Evolutionary conservation across 2,888 invertebrate species (phyloP).

Genomic region (Cataglyphis albicans): DNA sequence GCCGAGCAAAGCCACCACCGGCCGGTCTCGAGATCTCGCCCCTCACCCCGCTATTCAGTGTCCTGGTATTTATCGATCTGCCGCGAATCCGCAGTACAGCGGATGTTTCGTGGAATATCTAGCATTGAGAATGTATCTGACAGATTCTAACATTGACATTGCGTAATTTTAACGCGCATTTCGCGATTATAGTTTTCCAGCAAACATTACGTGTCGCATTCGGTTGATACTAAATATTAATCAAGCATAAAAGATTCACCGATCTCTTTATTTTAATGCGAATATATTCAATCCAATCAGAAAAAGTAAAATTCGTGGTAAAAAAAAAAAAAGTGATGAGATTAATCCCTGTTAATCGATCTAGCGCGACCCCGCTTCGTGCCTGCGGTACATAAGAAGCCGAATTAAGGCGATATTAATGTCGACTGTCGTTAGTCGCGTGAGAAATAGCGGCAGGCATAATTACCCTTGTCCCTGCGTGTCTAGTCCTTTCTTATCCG

Average conservation of each 20-base stretch:
- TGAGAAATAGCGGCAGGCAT: conserved; percentile 48
- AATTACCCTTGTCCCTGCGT: conserved; percentile 49
- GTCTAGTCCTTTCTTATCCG: conserved; percentile 53
- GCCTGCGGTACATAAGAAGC: conserved; percentile 32
- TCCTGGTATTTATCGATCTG: conserved; percentile 14
- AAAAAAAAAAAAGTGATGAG: background rate
- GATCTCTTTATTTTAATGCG: conserved; percentile 3
- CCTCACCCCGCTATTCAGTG: background rate
- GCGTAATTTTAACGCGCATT: background rate
- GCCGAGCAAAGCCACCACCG: background rate
- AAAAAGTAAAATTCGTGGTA: background rate
- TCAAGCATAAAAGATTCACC: background rate
- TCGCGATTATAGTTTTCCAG: background rate
- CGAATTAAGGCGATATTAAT: conserved; percentile 50
- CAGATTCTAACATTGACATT: background rate
- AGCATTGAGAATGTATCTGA: background rate
- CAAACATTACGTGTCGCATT: background rate
- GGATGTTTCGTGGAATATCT: background rate
- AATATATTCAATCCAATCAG: background rate
- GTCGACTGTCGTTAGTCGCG: conserved; percentile 54
- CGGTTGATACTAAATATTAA: background rate
- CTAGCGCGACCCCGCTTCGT: conserved; percentile 21
- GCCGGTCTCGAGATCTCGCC: background rate
- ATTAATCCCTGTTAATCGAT: background rate
- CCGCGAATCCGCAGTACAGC: background rate